A percentile compares a stretch with the other conserved stretches of the same genome.
These are phyloP conservation scores for Melanostoma scalare DNA, from an alignment of 2,888 invertebrate genomes.

Conservation along the genomic window DNA sequence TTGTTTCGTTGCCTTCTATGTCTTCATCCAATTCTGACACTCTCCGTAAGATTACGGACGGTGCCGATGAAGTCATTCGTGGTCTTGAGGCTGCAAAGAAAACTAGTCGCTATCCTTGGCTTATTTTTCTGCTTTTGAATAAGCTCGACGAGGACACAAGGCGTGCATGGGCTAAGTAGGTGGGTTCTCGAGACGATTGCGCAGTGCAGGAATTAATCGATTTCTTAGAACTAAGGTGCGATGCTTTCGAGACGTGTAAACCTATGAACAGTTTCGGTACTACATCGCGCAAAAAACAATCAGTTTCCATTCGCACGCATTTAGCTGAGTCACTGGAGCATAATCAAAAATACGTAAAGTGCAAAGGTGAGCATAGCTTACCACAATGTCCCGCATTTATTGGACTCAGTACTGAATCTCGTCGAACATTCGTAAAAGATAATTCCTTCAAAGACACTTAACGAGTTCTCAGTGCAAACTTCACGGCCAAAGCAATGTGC, in stretches of 20 bases:
- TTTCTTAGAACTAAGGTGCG: conserved; percentile 21
- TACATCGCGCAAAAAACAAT: too few species aligned
- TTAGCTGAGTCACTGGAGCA: too few species aligned
- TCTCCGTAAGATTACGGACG: background rate
- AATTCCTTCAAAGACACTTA: background rate
- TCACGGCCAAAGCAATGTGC: background rate
- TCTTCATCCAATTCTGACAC: conserved; percentile 10
- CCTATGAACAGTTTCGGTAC: too few species aligned
- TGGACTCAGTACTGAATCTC: too few species aligned
- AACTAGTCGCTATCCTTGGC: conserved; percentile 8
- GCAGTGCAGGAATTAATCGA: conserved; percentile 31
- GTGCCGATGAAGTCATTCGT: conserved; percentile 7
- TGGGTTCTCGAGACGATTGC: conserved; percentile 24
- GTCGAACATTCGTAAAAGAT: too few species aligned
- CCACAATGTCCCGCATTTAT: too few species aligned
- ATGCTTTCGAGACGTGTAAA: conserved; percentile 41
- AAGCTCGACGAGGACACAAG: conserved; percentile 14
- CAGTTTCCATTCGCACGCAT: too few species aligned
- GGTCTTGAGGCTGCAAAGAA: conserved; percentile 9
- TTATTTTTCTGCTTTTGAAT: conserved; percentile 15
- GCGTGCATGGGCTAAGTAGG: conserved; percentile 12
- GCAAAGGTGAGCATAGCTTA: too few species aligned
- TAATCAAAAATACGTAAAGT: too few species aligned
- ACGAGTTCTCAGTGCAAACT: background rate
- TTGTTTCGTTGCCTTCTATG: conserved; percentile 19